phyloP scores from a whole-genome alignment of 2,113 vertebrate species.

The Paramisgurnus dabryanus region DNA sequence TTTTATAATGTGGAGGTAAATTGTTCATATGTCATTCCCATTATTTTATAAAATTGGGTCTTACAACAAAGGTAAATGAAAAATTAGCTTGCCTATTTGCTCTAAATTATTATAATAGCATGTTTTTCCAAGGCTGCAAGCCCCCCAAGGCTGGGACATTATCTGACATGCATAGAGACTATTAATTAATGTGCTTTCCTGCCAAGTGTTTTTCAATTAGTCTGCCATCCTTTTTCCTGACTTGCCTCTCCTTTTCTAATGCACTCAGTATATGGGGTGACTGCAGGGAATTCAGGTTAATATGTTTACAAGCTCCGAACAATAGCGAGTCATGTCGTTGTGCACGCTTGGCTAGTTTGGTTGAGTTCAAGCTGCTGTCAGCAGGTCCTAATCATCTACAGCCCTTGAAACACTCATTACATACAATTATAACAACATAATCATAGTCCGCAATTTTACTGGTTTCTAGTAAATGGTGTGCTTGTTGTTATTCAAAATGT shows the following conservation, averaged over 20 bases:
- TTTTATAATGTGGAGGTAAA: background rate
- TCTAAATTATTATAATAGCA: conserved; percentile 43
- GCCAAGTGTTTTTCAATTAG: conserved; percentile 78
- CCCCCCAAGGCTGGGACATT: conserved; percentile 66
- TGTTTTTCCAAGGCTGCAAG: conserved; percentile 71
- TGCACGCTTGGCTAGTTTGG: conserved; percentile 86
- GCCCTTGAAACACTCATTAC: conserved; percentile 91
- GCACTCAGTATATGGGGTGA: conserved; percentile 78
- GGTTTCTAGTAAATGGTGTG: conserved; percentile 88
- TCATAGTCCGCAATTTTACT: conserved; percentile 95
- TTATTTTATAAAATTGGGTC: conserved; percentile 24
- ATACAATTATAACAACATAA: conserved; percentile 89
- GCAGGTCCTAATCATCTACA: conserved; percentile 89
- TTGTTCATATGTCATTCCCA: conserved; percentile 1
- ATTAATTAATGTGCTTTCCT: conserved; percentile 74
- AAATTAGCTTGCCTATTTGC: conserved; percentile 36
- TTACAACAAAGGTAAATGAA: conserved; percentile 49
- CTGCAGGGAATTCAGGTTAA: conserved; percentile 99
- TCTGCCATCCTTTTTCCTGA: conserved; percentile 61
- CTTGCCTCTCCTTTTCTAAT: conserved; percentile 72
- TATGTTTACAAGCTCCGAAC: conserved; percentile 98
- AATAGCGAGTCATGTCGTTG: conserved; percentile 94
- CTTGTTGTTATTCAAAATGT: conserved; percentile 59
- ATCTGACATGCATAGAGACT: conserved; percentile 70
- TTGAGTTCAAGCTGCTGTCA: conserved; percentile 87